phyloP scores from a whole-genome alignment of 2,113 vertebrate genomes.

The Empidonax alnorum region DNA sequence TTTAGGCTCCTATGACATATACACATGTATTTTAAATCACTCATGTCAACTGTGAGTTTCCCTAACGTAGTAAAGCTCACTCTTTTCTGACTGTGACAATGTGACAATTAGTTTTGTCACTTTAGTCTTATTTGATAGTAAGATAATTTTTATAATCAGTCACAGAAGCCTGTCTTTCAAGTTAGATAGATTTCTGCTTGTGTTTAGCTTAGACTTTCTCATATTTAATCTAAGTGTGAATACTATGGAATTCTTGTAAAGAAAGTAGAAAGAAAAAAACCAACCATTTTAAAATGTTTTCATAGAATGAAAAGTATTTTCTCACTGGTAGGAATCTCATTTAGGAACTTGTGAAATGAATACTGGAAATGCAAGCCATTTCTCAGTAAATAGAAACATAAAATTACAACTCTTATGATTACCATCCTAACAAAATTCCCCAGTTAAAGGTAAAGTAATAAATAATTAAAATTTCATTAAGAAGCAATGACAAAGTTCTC shows the following conservation, averaged over 20 bases:
- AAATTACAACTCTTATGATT: neutral
- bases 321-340: neutral
- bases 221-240: neutral
- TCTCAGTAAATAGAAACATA: neutral
- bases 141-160: neutral
- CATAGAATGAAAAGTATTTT: neutral
- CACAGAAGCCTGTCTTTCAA: neutral
- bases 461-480: conserved; percentile 21
- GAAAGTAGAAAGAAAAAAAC: neutral
- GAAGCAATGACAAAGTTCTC: neutral
- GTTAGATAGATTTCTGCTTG: neutral
- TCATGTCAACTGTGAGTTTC: neutral
- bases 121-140: neutral
- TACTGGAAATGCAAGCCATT: neutral
- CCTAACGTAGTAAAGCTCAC: neutral
- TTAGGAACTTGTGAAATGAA: neutral
- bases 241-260: neutral
- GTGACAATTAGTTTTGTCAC: neutral
- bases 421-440: neutral
- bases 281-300: neutral
- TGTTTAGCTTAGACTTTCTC: neutral
- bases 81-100: neutral
- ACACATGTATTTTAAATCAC: neutral
- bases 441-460: neutral
- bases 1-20: neutral